Evolutionary conservation across 2,888 invertebrate species (phyloP), one percentile per base, ranked within the genome.

Genomic region (Calameuta pallipes): DNA sequence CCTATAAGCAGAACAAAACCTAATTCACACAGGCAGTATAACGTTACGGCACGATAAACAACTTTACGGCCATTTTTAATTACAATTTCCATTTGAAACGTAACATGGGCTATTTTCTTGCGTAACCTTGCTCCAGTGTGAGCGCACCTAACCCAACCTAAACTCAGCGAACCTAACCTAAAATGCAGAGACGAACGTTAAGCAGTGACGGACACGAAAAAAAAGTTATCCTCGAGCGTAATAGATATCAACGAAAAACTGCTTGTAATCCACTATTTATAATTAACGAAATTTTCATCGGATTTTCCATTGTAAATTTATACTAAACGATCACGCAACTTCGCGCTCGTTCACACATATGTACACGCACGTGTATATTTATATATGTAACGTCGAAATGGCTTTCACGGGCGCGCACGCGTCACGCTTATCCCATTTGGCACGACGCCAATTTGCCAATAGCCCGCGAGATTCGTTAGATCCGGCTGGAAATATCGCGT

Each of bases 351-450:
- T 56, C 4, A 79, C 83, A 79, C 71, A 75, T 76, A 78, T 76
- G 79, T 74, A n/a, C 80, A 79, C 37, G 70, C 15, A 35, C 35
- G 36, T 30, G 76, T 35, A 23, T 70, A 15, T 73, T 33, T 33
- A 37, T 33, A 31, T 35, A 33, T 12, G 76, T 35, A 73, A 56
- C 71, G 73, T 74, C 37, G 75, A 79, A 78, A 77, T 79, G 78
- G 81, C 81, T 84, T 85, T 85, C 83, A 35, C 41, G 56, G 23
- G 56, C 13, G 37, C 34, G 74, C 36, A 69, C 74, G 76, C 74
- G 73, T 56, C 23, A 76, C 81, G 82, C 82, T 86, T 85, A 88
- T 87, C 86, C 88, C 85, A 87, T 87, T 89, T 88, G 88, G 88
- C 85, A 80, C 79, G 77, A 80, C 84, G 89, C 89, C 88, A 89